phyloP scores from a whole-genome alignment of 2,113 vertebrate genomes.

The Phrynocephalus versicolor region DNA sequence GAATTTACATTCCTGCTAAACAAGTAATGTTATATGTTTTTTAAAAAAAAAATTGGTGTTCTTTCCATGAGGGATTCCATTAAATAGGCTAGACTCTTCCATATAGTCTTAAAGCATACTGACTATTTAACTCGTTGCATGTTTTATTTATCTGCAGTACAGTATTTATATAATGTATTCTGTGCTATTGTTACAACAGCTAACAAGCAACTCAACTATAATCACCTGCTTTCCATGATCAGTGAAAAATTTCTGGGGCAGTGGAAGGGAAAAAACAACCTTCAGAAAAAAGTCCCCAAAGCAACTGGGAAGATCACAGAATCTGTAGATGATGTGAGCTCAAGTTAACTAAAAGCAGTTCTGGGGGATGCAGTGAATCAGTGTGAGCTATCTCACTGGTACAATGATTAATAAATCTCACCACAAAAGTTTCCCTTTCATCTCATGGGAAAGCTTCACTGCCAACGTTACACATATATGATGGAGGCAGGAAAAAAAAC shows the following conservation, averaged over 20 bases:
- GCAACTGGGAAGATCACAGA: background rate
- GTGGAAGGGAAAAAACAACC: background rate
- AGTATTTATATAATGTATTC: background rate
- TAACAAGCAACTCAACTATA: background rate
- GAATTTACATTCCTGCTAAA: too few species aligned
- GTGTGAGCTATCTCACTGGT: background rate
- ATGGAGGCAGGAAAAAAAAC: background rate
- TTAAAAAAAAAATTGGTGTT: too few species aligned
- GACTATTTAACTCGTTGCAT: background rate
- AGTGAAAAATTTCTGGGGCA: background rate
- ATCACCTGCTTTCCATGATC: background rate
- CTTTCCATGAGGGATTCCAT: too few species aligned
- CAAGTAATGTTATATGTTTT: too few species aligned
- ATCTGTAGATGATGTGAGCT: background rate
- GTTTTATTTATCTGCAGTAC: background rate
- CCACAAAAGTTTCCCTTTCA: background rate
- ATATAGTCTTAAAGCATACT: background rate
- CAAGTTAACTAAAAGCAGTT: background rate
- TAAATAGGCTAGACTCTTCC: too few species aligned
- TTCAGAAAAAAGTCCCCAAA: background rate
- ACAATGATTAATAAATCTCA: background rate
- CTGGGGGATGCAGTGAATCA: background rate
- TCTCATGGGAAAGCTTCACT: background rate
- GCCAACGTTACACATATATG: background rate
- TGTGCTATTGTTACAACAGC: background rate